phyloP scores from a whole-genome alignment of 2,888 invertebrate species.

The Scelioninae gen. 2 region DNA sequence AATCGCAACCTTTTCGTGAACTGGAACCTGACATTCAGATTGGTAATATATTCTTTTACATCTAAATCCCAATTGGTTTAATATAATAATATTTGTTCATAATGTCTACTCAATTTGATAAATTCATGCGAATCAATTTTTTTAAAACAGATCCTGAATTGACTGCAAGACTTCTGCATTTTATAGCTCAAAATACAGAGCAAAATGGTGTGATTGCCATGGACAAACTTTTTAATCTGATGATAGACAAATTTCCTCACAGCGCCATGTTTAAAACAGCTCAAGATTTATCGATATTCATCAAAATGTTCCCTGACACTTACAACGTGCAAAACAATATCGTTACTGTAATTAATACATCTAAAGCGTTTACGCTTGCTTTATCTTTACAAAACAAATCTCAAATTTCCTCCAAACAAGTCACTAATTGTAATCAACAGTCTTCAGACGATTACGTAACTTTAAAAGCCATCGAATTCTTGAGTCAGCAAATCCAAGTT shows the following conservation, averaged over 20 bases:
- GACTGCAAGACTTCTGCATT: constrained; percentile 88
- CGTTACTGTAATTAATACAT: constrained; percentile 87
- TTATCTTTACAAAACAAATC: constrained; percentile 32
- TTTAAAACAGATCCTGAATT: constrained; percentile 89
- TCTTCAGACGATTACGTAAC: not conserved
- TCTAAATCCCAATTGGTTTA: no score
- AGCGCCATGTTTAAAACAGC: constrained; percentile 94
- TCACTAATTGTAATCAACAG: constrained; percentile 2
- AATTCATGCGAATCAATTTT: no score
- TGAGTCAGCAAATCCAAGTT: constrained; percentile 18
- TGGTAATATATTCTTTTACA: no score
- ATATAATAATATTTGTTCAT: no score
- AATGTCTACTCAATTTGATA: not conserved
- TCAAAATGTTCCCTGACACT: constrained; percentile 94
- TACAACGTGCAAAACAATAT: constrained; percentile 96
- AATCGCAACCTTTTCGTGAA: constrained; percentile 82
- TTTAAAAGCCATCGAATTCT: constrained; percentile 21
- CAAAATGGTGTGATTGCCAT: constrained; percentile 89
- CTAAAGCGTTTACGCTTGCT: constrained; percentile 76
- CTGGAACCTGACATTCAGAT: constrained; percentile 71
- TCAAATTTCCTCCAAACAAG: constrained; percentile 25
- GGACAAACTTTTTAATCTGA: constrained; percentile 90
- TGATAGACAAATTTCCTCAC: constrained; percentile 85
- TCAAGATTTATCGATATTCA: constrained; percentile 91
- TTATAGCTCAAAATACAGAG: constrained; percentile 88